These are phyloP conservation scores for Chaenodraco wilsoni DNA, from an alignment of 2,797 vertebrate genomes.

Conservation along the genomic window DNA sequence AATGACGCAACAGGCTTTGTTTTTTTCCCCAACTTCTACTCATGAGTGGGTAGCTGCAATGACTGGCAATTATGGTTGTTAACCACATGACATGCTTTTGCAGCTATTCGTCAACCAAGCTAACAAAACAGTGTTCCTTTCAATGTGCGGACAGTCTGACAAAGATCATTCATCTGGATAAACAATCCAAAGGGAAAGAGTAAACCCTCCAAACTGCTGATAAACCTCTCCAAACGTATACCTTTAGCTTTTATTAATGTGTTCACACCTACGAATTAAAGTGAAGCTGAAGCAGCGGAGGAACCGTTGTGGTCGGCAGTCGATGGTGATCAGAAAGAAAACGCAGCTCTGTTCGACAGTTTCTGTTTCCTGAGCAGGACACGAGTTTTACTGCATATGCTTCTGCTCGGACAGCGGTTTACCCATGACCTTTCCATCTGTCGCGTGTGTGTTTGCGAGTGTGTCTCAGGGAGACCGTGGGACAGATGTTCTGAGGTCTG, in stretches of 20 bases:
- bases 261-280: not conserved
- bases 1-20: not conserved
- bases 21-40: not conserved
- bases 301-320: not conserved
- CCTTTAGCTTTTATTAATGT: slow-evolving; percentile 3
- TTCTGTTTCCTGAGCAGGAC: slow-evolving; percentile 26
- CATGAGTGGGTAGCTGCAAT: not conserved
- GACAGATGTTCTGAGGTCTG: not conserved
- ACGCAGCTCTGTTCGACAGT: not conserved
- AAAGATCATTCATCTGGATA: not conserved
- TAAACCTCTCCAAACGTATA: not conserved
- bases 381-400: not conserved
- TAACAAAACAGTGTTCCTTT: not conserved
- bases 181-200: not conserved
- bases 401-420: slow-evolving; percentile 40
- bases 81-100: not conserved
- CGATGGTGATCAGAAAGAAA: slow-evolving; percentile 29
- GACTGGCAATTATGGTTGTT: not conserved
- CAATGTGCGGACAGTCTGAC: not conserved
- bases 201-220: not conserved
- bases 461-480: not conserved
- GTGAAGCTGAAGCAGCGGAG: not conserved
- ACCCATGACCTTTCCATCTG: slow-evolving; percentile 31
- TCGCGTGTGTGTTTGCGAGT: not conserved
- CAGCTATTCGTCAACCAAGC: not conserved